Conservation (phyloP, 2,888 invertebrate species). For the Synergus japonicus region DNA sequence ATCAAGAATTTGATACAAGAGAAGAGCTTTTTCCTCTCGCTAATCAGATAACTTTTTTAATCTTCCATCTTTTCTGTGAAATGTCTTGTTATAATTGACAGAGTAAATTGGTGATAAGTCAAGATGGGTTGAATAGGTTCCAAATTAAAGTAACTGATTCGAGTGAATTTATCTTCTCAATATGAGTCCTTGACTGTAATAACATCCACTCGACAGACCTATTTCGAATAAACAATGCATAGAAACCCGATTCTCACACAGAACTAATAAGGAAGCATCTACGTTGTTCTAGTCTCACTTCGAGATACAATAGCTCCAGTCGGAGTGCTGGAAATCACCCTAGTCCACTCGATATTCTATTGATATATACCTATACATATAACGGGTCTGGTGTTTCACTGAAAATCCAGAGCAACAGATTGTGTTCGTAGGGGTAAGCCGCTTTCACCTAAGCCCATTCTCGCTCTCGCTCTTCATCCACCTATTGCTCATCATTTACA, state of each 20-base stretch:
- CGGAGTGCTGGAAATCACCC: conserved; percentile 30
- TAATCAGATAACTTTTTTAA: neutral
- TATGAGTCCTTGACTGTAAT: neutral
- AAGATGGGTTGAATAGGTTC: neutral
- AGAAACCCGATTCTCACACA: conserved; percentile 16
- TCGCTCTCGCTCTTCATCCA: conserved; percentile 52
- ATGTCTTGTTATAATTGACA: neutral
- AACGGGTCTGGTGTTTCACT: conserved; percentile 48
- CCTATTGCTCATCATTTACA: conserved; percentile 45
- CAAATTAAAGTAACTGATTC: neutral
- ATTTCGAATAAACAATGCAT: conserved; percentile 31
- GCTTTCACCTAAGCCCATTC: conserved; percentile 59
- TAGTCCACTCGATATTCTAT: conserved; percentile 39
- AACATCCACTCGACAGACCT: conserved; percentile 23
- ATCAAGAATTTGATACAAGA: neutral
- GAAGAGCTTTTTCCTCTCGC: neutral
- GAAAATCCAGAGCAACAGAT: conserved; percentile 59
- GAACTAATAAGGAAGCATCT: conserved; percentile 34
- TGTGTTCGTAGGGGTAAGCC: conserved; percentile 57
- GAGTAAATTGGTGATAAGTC: neutral
- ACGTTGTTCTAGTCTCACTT: conserved; percentile 22
- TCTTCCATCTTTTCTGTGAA: no score
- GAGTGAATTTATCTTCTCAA: neutral
- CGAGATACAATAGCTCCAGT: conserved; percentile 35
- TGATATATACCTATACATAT: conserved; percentile 22